phyloP scores from a whole-genome alignment of 92 coral and sea anemone genomes.

The Heteractis magnifica region DNA sequence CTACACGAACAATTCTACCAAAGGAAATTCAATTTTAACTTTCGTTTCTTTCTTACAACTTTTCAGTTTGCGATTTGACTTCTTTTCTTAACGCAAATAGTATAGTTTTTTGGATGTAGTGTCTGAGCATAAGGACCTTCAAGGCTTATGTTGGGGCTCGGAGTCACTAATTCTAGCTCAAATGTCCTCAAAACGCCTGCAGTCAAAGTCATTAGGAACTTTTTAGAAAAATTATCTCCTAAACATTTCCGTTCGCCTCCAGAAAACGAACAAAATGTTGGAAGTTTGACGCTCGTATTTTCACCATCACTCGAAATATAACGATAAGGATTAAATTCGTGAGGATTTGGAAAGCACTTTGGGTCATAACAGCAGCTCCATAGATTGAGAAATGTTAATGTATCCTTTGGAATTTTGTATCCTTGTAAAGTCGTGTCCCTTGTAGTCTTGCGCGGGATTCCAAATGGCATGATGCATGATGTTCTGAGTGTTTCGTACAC shows the following conservation, averaged over 20 bases:
- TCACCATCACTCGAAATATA: conserved; percentile 29
- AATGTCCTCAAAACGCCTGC: conserved; percentile 38
- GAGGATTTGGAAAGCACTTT: conserved; percentile 32
- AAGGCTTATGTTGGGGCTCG: conserved; percentile 5
- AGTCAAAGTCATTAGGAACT: conserved; percentile 33
- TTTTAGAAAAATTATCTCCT: conserved; percentile 48
- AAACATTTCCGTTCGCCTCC: conserved; percentile 60
- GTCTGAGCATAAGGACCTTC: conserved; percentile 37
- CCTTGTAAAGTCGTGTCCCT: conserved; percentile 51
- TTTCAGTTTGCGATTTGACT: not conserved
- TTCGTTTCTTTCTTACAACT: not conserved
- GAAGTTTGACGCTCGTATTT: conserved; percentile 5
- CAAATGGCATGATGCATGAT: conserved; percentile 48
- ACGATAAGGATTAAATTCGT: conserved; percentile 54
- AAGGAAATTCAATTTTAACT: not conserved
- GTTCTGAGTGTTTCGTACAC: conserved; percentile 54
- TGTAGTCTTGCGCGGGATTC: conserved; percentile 54
- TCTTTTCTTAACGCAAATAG: conserved; percentile 27
- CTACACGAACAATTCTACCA: not conserved
- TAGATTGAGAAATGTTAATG: conserved; percentile 48
- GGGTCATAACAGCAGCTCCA: conserved; percentile 59
- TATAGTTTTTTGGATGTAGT: conserved; percentile 34
- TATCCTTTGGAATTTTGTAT: conserved; percentile 51
- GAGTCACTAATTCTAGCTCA: conserved; percentile 38
- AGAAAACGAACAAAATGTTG: conserved; percentile 49